Conservation (phyloP, 2,113 vertebrate species). For the Cyprinodon tularosa region DNA sequence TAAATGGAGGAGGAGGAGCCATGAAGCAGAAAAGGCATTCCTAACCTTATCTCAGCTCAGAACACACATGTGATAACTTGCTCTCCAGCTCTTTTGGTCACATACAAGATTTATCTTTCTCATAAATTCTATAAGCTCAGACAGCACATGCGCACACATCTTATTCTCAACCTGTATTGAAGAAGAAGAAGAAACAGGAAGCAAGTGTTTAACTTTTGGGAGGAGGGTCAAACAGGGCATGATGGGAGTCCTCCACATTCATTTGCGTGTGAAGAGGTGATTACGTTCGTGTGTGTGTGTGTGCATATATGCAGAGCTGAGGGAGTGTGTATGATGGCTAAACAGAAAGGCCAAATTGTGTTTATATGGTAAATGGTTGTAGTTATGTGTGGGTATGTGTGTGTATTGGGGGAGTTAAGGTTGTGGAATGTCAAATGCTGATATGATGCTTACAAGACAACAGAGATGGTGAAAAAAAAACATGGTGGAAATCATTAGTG, state of each 20-base stretch:
- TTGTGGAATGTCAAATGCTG: constrained; percentile 76
- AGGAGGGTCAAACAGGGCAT: constrained; percentile 56
- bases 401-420: constrained; percentile 56
- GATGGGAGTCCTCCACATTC: constrained; percentile 58
- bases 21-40: constrained; percentile 43
- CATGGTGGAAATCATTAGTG: constrained; percentile 41
- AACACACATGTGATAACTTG: constrained; percentile 67
- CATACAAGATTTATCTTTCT: background rate
- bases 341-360: constrained; percentile 72
- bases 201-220: constrained; percentile 40
- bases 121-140: background rate
- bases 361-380: constrained; percentile 76
- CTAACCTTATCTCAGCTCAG: constrained; percentile 62
- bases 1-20: constrained; percentile 12
- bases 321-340: constrained; percentile 71
- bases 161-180: background rate
- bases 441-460: constrained; percentile 69
- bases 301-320: constrained; percentile 44
- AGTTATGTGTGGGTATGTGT: constrained; percentile 34
- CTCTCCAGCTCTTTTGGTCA: constrained; percentile 30
- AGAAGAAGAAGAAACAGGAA: constrained; percentile 54
- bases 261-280: constrained; percentile 69
- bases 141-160: background rate
- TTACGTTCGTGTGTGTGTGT: constrained; percentile 57
- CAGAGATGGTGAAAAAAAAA: constrained; percentile 53